These are phyloP conservation scores for Phyto melanocephala DNA, from an alignment of 2,888 invertebrate genomes.

Conservation along the genomic window DNA sequence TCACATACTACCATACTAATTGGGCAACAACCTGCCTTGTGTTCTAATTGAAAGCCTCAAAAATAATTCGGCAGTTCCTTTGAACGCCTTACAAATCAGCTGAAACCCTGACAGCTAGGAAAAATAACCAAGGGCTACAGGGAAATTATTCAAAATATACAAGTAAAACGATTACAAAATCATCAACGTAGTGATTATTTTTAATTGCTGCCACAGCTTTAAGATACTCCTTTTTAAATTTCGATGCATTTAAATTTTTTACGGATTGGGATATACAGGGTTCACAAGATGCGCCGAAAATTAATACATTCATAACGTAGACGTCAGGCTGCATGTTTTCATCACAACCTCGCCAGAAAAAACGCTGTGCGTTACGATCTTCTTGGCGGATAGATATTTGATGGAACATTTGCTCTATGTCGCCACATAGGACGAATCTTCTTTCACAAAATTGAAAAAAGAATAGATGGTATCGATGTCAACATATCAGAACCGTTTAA, in stretches of 20 bases:
- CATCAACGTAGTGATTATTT: conserved; percentile 44
- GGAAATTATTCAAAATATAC: no score
- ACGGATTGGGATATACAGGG: conserved; percentile 26
- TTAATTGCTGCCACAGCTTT: conserved; percentile 7
- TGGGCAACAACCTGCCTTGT: no score
- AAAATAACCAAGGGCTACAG: no score
- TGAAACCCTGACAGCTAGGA: no score
- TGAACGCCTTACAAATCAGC: no score
- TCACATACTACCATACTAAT: no score
- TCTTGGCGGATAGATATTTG: neutral
- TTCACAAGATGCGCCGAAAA: neutral
- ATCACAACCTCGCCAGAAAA: neutral
- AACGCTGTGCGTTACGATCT: conserved; percentile 22
- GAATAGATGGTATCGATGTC: conserved; percentile 16
- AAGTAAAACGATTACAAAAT: no score
- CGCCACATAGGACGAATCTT: conserved; percentile 12
- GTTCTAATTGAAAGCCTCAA: no score
- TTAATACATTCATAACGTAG: conserved; percentile 20
- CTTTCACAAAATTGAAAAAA: conserved; percentile 24
- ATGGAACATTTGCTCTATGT: conserved; percentile 30
- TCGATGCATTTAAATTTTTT: neutral
- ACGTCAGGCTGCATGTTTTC: neutral
- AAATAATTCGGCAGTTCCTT: no score
- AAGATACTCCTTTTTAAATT: neutral
- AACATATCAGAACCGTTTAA: conserved; percentile 24